Conservation (phyloP, 1,140 invertebrate genomes). For the Meteorus sp. region DNA sequence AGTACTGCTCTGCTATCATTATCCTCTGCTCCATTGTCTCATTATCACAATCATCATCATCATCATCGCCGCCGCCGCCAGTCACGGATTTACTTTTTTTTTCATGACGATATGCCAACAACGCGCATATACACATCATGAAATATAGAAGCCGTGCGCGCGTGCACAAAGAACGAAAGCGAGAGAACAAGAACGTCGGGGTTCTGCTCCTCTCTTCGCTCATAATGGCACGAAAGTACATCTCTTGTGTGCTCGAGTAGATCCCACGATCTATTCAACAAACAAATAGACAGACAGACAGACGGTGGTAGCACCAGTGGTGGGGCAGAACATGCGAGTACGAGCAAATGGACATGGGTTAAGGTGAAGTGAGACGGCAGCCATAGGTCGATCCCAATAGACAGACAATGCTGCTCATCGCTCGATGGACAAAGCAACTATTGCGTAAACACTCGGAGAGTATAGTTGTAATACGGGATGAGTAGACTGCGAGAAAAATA, state of each 20-base stretch:
- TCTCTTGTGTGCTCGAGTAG: conserved; percentile 37
- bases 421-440: conserved; percentile 58
- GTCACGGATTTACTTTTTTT: no score
- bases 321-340: no score
- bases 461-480: conserved; percentile 36
- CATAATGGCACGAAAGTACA: conserved; percentile 54
- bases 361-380: no score
- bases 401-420: conserved; percentile 58
- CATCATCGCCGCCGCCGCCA: no score
- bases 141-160: conserved; percentile 44
- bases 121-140: no score
- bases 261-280: conserved; percentile 55
- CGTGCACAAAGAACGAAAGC: conserved; percentile 51
- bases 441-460: conserved; percentile 56
- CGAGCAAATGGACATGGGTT: conserved; percentile 27
- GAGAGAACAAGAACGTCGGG: conserved; percentile 33
- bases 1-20: no score
- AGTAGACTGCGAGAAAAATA: conserved; percentile 21
- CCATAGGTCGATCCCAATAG: conserved; percentile 38
- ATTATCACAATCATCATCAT: no score
- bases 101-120: no score
- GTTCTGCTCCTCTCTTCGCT: conserved; percentile 27
- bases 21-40: no score
- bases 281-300: conserved; percentile 49
- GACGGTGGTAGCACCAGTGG: no score